Evolutionary conservation across 2,113 vertebrate genomes (phyloP).

Genomic region (Pardalotus punctatus): DNA sequence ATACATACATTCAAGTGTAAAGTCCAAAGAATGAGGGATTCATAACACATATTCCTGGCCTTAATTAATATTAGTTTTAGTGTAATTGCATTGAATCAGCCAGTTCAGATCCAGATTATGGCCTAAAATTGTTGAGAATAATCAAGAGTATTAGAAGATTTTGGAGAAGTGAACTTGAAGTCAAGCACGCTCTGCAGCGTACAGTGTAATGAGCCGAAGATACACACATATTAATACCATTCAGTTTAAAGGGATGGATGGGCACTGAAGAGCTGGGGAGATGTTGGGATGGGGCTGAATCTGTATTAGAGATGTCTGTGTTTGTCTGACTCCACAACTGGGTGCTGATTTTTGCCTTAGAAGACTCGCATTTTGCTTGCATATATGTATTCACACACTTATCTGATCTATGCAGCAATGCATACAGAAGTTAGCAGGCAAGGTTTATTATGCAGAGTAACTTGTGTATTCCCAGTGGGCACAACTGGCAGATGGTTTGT

Average conservation of each 20-base stretch:
- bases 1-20: not conserved
- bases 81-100: not conserved
- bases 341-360: not conserved
- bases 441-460: slow-evolving; percentile 53
- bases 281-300: not conserved
- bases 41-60: not conserved
- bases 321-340: not conserved
- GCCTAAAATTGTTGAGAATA: not conserved
- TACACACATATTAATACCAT: not conserved
- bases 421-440: not conserved
- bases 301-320: not conserved
- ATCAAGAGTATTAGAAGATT: not conserved
- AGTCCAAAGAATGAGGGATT: not conserved
- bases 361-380: not conserved
- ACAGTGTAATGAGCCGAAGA: not conserved
- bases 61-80: not conserved
- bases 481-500: slow-evolving; percentile 31
- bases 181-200: not conserved
- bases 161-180: not conserved
- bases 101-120: not conserved
- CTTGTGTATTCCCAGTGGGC: slow-evolving; percentile 51
- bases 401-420: not conserved
- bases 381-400: not conserved
- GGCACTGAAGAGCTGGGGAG: not conserved
- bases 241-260: not conserved